A percentile compares a stretch with the other conserved stretches of the same genome.
These are phyloP conservation scores for Aplochiton taeniatus DNA, from an alignment of 2,797 vertebrate species.

Conservation along the genomic window DNA sequence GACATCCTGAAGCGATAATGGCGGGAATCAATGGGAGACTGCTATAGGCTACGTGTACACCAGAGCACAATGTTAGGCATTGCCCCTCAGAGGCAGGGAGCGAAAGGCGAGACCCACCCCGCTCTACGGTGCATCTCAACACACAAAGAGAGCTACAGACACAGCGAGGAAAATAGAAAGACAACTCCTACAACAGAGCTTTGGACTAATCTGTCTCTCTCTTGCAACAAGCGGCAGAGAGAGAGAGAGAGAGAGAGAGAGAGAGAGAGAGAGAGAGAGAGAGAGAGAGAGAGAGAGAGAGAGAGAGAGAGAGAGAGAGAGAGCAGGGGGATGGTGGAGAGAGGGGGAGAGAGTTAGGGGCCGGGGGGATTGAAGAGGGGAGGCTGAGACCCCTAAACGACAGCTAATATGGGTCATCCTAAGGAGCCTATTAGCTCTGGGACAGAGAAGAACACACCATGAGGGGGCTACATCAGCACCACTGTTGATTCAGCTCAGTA, in stretches of 20 bases:
- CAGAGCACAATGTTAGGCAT: conserved; percentile 58
- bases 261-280: conserved; percentile 23
- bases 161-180: conserved; percentile 31
- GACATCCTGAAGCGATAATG: conserved; percentile 76
- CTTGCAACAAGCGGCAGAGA: conserved; percentile 28
- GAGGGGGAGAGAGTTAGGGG: conserved; percentile 24
- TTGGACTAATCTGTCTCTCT: conserved; percentile 59
- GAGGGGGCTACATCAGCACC: conserved; percentile 47
- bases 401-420: conserved; percentile 27
- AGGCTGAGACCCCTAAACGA: neutral
- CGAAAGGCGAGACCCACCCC: no score
- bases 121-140: no score
- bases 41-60: conserved; percentile 37
- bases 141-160: neutral
- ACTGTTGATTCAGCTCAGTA: conserved; percentile 34
- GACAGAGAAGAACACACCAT: conserved; percentile 37
- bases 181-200: conserved; percentile 16
- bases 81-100: no score
- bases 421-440: conserved; percentile 33
- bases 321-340: neutral
- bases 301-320: conserved; percentile 25
- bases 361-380: no score
- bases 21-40: conserved; percentile 69
- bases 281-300: neutral
- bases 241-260: neutral